These are phyloP conservation scores for Palythoa grandiflora DNA, from an alignment of 92 coral and sea anemone genomes.

Conservation along the genomic window DNA sequence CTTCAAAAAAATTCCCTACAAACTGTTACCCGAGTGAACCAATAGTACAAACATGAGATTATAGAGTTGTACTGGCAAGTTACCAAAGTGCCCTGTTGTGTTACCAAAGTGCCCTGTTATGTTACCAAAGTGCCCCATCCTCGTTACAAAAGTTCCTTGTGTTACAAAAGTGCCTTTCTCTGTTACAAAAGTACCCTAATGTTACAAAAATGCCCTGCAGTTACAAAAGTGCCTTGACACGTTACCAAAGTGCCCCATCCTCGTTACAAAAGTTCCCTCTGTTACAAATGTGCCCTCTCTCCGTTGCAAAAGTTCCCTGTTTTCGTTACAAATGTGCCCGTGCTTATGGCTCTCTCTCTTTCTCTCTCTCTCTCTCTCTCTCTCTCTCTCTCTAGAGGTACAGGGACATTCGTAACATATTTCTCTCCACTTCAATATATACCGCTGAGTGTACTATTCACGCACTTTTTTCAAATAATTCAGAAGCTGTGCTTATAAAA, in stretches of 20 bases:
- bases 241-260: neutral
- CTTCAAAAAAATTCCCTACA: no score
- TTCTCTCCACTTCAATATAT: conserved; percentile 10
- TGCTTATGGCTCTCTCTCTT: neutral
- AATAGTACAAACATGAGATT: no score
- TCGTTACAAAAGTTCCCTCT: conserved; percentile 2
- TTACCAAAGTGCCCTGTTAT: no score
- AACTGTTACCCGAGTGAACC: no score
- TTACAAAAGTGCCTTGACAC: neutral
- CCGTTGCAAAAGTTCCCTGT: no score
- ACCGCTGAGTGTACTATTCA: conserved; percentile 15
- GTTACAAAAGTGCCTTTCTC: neutral
- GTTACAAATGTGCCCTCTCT: no score
- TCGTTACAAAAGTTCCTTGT: neutral
- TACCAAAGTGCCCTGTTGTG: no score
- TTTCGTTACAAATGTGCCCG: neutral
- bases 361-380: conserved; percentile 1
- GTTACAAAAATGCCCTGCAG: neutral
- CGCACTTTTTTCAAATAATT: conserved; percentile 13
- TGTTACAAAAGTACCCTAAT: neutral
- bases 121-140: neutral
- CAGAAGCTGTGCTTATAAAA: neutral
- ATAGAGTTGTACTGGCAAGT: no score
- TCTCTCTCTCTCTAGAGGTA: conserved; percentile 10
- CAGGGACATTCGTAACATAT: neutral